Evolutionary conservation across 2,888 invertebrate species (phyloP).

Genomic region (Spisula subtruncata): DNA sequence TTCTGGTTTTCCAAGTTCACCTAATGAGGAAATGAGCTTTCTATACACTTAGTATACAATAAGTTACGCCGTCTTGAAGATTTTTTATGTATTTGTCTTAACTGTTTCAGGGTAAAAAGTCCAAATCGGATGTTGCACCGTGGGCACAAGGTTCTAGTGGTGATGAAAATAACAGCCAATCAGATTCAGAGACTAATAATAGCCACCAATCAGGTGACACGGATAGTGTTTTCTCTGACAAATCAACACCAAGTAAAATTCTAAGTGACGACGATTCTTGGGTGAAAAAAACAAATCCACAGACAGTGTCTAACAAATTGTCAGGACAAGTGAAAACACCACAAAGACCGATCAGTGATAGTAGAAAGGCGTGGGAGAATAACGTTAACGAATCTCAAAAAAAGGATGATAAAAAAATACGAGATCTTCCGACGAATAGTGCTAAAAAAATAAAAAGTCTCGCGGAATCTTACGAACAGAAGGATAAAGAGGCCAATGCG

Average conservation of each 20-base stretch:
- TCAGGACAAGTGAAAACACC: slow-evolving; percentile 27
- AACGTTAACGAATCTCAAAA: slow-evolving; percentile 65
- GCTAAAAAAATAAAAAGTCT: slow-evolving; percentile 65
- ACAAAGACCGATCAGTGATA: slow-evolving; percentile 49
- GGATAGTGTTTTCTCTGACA: slow-evolving; percentile 71
- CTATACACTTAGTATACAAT: no score
- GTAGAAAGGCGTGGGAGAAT: slow-evolving; percentile 62
- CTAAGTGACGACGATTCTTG: slow-evolving; percentile 69
- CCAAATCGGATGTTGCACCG: slow-evolving; percentile 68
- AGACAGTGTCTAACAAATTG: slow-evolving; percentile 41
- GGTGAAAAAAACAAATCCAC: slow-evolving; percentile 51
- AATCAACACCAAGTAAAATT: slow-evolving; percentile 66
- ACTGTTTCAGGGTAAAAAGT: slow-evolving; percentile 54
- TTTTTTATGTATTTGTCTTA: no score
- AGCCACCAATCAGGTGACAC: slow-evolving; percentile 73
- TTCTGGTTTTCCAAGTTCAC: no score
- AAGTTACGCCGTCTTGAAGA: no score
- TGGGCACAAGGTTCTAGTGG: slow-evolving; percentile 79
- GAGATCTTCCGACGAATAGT: slow-evolving; percentile 57
- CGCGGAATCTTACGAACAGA: slow-evolving; percentile 69
- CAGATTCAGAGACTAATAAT: slow-evolving; percentile 73
- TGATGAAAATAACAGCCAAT: slow-evolving; percentile 73
- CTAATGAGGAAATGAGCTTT: no score
- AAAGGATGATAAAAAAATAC: slow-evolving; percentile 59
- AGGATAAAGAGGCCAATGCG: slow-evolving; percentile 64